phyloP scores from a whole-genome alignment of 2,797 vertebrate species.

The Ibycter americanus region DNA sequence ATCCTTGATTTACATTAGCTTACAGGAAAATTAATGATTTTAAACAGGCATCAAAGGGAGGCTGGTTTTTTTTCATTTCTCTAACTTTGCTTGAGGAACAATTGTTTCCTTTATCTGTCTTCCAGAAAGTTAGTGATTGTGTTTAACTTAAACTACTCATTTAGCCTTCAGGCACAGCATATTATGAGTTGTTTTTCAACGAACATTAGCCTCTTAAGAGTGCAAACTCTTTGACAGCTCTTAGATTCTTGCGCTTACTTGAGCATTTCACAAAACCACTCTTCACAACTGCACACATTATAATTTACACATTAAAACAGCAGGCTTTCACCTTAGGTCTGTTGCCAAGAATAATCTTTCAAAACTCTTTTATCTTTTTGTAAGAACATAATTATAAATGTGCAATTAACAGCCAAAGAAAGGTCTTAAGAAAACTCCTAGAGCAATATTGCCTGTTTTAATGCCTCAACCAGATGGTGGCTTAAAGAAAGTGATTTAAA shows the following conservation, averaged over 20 bases:
- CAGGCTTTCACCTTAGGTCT: slow-evolving; percentile 71
- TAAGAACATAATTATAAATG: slow-evolving; percentile 72
- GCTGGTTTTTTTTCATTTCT: slow-evolving; percentile 16
- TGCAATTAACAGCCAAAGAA: slow-evolving; percentile 65
- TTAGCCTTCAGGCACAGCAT: slow-evolving; percentile 61
- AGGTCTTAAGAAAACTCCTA: slow-evolving; percentile 50
- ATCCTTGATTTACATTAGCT: slow-evolving; percentile 67
- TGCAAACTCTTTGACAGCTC: slow-evolving; percentile 68
- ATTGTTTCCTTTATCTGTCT: slow-evolving; percentile 65
- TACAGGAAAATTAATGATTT: slow-evolving; percentile 68
- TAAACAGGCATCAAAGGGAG: slow-evolving; percentile 60
- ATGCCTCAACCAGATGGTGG: slow-evolving; percentile 37
- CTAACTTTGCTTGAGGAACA: slow-evolving; percentile 17
- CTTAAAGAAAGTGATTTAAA: slow-evolving; percentile 11
- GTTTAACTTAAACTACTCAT: slow-evolving; percentile 64
- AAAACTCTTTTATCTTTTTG: slow-evolving; percentile 66
- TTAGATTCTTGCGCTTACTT: slow-evolving; percentile 54
- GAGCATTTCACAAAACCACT: slow-evolving; percentile 61
- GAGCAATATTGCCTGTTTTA: slow-evolving; percentile 31
- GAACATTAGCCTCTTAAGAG: slow-evolving; percentile 32
- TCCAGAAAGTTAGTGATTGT: slow-evolving; percentile 44
- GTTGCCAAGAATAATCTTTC: slow-evolving; percentile 73
- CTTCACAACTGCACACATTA: slow-evolving; percentile 66
- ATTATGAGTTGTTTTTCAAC: slow-evolving; percentile 59
- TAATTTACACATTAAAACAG: slow-evolving; percentile 77